phyloP scores from a whole-genome alignment of 2,113 vertebrate species.

The Polypterus senegalus region DNA sequence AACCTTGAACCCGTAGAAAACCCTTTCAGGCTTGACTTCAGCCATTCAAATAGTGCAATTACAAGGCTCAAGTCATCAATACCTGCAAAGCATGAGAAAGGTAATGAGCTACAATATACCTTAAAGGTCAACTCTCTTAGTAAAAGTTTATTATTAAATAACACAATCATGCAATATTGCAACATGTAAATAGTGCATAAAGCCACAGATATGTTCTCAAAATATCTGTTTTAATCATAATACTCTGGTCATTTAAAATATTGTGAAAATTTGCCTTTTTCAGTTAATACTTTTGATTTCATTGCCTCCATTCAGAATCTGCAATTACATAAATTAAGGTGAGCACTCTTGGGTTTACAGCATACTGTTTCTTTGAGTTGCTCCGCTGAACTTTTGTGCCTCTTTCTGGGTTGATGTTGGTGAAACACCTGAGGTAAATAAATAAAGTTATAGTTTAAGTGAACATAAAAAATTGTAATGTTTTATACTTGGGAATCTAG shows the following conservation, averaged over 20 bases:
- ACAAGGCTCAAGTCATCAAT: no score
- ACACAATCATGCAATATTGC: neutral
- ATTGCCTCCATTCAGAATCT: neutral
- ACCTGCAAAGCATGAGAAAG: no score
- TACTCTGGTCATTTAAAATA: neutral
- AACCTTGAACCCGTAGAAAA: no score
- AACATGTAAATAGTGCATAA: neutral
- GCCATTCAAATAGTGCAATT: no score
- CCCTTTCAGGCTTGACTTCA: no score
- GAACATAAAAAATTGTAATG: no score
- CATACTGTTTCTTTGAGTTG: conserved; percentile 2
- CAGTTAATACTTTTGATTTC: neutral
- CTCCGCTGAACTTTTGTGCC: neutral
- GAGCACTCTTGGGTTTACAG: conserved; percentile 1
- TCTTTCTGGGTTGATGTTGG: neutral
- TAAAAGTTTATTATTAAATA: neutral
- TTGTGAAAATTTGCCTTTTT: neutral
- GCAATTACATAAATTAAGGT: neutral
- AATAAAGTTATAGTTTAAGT: neutral
- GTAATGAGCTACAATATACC: no score
- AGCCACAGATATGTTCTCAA: neutral
- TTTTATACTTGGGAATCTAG: no score
- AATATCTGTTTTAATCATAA: neutral
- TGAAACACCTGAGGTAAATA: neutral
- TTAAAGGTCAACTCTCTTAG: no score